These are phyloP conservation scores for Hemibagrus guttatus DNA, from an alignment of 2,797 vertebrate species.

Conservation along the genomic window DNA sequence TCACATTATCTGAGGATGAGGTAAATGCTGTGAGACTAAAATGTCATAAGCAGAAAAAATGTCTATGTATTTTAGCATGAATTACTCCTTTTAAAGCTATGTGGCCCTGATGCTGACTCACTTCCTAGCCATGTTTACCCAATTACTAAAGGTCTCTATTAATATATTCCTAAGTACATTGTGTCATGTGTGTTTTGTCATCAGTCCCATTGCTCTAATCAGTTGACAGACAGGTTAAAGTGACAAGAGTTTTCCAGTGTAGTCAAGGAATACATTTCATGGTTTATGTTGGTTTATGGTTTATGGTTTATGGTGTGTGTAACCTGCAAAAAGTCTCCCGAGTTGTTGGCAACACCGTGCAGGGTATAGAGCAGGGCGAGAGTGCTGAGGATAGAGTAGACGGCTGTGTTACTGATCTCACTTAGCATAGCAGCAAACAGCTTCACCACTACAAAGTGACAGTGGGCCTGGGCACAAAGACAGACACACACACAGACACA, in stretches of 20 bases:
- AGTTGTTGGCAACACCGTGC: slow-evolving; percentile 83
- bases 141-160: background rate
- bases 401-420: slow-evolving; percentile 75
- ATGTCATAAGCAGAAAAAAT: background rate
- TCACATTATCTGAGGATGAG: background rate
- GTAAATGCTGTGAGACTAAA: background rate
- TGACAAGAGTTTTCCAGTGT: background rate
- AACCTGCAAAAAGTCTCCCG: slow-evolving; percentile 94
- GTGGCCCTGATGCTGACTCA: background rate
- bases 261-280: background rate
- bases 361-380: slow-evolving; percentile 88
- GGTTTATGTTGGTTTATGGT: too few species aligned
- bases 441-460: slow-evolving; percentile 93
- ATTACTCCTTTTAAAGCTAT: background rate
- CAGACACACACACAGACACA: too few species aligned
- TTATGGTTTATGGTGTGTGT: too few species aligned
- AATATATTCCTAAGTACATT: background rate
- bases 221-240: background rate
- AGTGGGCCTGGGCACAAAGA: slow-evolving; percentile 83
- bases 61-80: too few species aligned
- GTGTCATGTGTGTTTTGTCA: background rate
- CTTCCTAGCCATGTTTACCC: background rate
- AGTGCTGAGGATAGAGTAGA: slow-evolving; percentile 80
- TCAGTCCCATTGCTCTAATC: background rate
- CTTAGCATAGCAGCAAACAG: slow-evolving; percentile 86